Evolutionary conservation across 2,888 invertebrate genomes (phyloP).

Genomic region (Micoletzkya japonica): DNA sequence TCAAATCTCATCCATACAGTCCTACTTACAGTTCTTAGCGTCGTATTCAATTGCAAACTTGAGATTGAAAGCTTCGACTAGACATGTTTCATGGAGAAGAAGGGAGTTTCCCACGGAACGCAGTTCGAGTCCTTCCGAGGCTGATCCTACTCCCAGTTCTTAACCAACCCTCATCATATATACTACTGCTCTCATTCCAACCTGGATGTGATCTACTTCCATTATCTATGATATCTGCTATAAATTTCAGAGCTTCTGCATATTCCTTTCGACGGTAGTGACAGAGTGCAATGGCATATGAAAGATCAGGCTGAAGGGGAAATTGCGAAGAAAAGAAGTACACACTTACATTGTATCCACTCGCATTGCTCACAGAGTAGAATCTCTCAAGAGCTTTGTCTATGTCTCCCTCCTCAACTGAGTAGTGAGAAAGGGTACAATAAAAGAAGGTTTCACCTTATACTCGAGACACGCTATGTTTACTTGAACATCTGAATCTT

Average conservation of each 20-base stretch:
- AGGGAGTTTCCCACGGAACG: slow-evolving; percentile 93
- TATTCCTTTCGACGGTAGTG: slow-evolving; percentile 92
- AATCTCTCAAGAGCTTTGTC: slow-evolving; percentile 91
- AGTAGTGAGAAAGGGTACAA: neutral
- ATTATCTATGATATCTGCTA: slow-evolving; percentile 90
- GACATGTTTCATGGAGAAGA: slow-evolving; percentile 88
- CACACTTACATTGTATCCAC: slow-evolving; percentile 74
- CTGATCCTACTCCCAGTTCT: slow-evolving; percentile 75
- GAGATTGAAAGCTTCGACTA: slow-evolving; percentile 95
- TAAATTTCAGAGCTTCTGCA: slow-evolving; percentile 85
- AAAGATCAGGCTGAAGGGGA: slow-evolving; percentile 73
- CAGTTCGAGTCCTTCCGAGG: slow-evolving; percentile 80
- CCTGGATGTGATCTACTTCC: slow-evolving; percentile 91
- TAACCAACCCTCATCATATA: neutral
- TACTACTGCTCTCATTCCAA: no score
- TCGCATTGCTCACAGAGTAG: slow-evolving; percentile 80
- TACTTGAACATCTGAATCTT: slow-evolving; percentile 89
- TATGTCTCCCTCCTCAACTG: slow-evolving; percentile 74
- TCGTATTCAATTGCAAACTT: slow-evolving; percentile 98
- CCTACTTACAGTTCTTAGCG: slow-evolving; percentile 75
- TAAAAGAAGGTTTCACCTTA: slow-evolving; percentile 70
- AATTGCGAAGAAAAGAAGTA: slow-evolving; percentile 28
- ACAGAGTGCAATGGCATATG: slow-evolving; percentile 92
- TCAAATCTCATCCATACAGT: neutral
- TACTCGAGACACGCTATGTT: slow-evolving; percentile 91